Evolutionary conservation across 1,140 invertebrate genomes (phyloP), one percentile per base, ranked within the genome.

Genomic region (Thaumetopoea pityocampa): DNA sequence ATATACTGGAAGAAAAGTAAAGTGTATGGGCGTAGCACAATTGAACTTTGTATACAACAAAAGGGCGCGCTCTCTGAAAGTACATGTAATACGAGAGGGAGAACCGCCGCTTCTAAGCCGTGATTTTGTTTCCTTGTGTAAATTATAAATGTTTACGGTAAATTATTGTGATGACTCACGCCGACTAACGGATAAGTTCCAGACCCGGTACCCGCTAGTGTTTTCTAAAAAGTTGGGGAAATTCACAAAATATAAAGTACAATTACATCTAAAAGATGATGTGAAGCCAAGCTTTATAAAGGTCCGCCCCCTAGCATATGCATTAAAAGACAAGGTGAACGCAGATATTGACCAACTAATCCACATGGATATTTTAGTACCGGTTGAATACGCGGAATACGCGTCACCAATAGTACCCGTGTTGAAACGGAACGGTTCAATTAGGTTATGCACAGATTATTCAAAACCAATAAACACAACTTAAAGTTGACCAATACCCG

Each of bases 81-180:
- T 51, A 2, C 40, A 28, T 11, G 35, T 51, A 1, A 24, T 44
- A 10, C 28, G 12, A 6, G 34, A 40, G 5, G 30, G 41, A 2
- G 48, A 41, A 5, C 48, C 48, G 5, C 35, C 41, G 3, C 24
- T 51, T n/a, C 18, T 43, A 12, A 38, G 46, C 5, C 20, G 47
- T 8, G 48, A 51, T 17, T 51, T 51, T 40, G 44, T 44, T 16
- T 27, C 30, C 7, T 12, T 9, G 7, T 45, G 40, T 29, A 6
- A 26, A 16, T 33, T 51, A 27, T 9, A 41, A 14, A 20, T 51
- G n/a, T 11, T 22, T 5, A 12, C 29, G n/a, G 15, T 51, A 5
- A 36, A 51, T 36, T 45, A 22, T 35, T 51, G 48, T 20, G 15
- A 45, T 4, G 23, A 15, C n/a, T 4, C 11, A 12, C 1, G 24